Base-by-base conservation (phyloP, 2,797 vertebrate species). In the Tapirus indicus region DNA sequence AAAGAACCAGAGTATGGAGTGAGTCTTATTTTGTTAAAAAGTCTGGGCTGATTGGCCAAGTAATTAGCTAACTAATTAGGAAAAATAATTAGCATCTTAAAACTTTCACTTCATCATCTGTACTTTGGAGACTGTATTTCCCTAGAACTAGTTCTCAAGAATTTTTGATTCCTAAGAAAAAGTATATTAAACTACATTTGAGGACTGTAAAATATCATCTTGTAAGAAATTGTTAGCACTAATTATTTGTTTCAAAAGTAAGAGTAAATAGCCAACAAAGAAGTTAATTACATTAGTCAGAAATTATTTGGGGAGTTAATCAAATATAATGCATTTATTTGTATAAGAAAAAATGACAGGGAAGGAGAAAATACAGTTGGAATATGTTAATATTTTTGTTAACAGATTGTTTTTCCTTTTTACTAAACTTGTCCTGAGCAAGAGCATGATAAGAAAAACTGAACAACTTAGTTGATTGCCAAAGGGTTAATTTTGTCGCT, bases 41-140 rank as follows among this genome's bases (percentile, higher is more conserved):
- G 96, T 96, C 78, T 95, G 54, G 88, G 13, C 72, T 94, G 72
- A 83, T n/a, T 91, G 32, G 56, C 41, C 64, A 93, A 83, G 60
- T 86, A 96, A 97, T 97, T 97, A 94, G 88, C n/a, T 88, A 96
- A 83, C 64, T 97, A 97, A 98, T 97, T 98, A 97, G 72, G 38
- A 92, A 95, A 97, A 94, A 93, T 96, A 97, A 96, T 97, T 98
- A 95, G 32, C 56, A 83, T 66, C 20, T 69, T 83, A 94, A 96
- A 68, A 79, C 44, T 88, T 88, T 83, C 69, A 80, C 41, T 82
- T 95, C 23, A 77, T 96, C 54, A 71, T 92, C 38, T 89, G 66
- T 96, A 68, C 78, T 66, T 83, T 79, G 64, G 78, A 95, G 88
- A 96, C 20, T 89, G 77, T 94, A 95, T 77, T 88, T 95, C 74